Evolutionary conservation across 2,888 invertebrate species (phyloP).

Genomic region (Cecidostiba fungosa): DNA sequence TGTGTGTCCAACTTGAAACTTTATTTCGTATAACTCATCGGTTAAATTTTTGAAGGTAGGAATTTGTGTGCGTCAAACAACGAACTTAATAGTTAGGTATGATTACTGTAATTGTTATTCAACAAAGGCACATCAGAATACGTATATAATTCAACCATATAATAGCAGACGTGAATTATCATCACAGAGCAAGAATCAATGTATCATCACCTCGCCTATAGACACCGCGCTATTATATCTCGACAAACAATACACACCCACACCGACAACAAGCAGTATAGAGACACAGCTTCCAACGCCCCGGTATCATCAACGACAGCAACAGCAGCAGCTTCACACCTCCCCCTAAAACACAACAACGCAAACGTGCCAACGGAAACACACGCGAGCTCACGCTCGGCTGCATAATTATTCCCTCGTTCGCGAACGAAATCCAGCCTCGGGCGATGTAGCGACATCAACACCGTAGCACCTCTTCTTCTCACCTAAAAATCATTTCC

Average conservation of each 20-base stretch:
- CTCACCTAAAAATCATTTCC: constrained; percentile 3
- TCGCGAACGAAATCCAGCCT: not conserved
- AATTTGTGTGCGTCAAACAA: no score
- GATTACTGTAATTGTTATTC: no score
- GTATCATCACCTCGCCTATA: not conserved
- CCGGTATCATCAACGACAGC: constrained; percentile 4
- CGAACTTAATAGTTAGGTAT: no score
- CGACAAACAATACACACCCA: not conserved
- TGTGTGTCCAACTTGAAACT: no score
- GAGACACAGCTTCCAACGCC: not conserved
- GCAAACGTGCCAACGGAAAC: constrained; percentile 15
- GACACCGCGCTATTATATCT: not conserved
- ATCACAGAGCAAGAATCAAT: not conserved
- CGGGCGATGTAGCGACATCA: not conserved
- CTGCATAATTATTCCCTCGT: constrained; percentile 15
- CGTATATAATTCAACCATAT: not conserved
- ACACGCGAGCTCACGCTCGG: not conserved
- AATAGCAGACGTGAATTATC: not conserved
- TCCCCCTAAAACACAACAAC: constrained; percentile 1
- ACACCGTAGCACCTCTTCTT: not conserved
- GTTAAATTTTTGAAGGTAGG: no score
- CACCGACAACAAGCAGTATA: not conserved
- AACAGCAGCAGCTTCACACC: not conserved
- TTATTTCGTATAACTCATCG: no score
- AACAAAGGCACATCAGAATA: not conserved